Conservation (phyloP, 1,140 invertebrate genomes). For the Diachasmimorpha longicaudata region DNA sequence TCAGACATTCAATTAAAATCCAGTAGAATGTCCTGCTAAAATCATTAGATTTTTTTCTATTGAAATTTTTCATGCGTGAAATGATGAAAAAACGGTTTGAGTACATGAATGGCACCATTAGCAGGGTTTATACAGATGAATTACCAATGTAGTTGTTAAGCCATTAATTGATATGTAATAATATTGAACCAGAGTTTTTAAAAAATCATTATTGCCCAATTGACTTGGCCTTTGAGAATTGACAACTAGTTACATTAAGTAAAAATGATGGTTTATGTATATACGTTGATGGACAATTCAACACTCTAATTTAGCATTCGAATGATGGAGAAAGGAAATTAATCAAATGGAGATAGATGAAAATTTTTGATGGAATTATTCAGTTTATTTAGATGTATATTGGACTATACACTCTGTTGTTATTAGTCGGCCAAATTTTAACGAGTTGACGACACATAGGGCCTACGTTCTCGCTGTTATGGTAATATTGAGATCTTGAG, state of each 20-base stretch:
- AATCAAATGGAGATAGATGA: neutral
- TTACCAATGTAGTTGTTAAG: constrained; percentile 22
- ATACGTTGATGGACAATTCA: constrained; percentile 14
- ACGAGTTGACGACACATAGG: neutral
- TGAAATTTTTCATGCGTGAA: too few relatives aligned
- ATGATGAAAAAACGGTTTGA: neutral
- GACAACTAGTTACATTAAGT: constrained; percentile 42
- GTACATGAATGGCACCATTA: constrained; percentile 31
- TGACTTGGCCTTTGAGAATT: constrained; percentile 49
- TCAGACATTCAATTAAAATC: too few relatives aligned
- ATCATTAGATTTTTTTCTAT: too few relatives aligned
- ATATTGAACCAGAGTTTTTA: constrained; percentile 27
- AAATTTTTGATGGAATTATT: neutral
- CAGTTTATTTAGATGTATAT: neutral
- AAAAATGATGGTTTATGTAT: constrained; percentile 32
- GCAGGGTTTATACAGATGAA: constrained; percentile 44
- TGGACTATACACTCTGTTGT: neutral
- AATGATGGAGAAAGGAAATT: neutral
- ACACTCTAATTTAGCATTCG: neutral
- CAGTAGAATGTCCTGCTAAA: too few relatives aligned
- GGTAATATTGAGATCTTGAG: neutral
- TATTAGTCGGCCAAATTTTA: constrained; percentile 7
- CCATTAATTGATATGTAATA: constrained; percentile 21
- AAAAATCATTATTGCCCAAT: constrained; percentile 38
- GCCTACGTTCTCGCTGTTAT: neutral